Percentiles rank a stretch among this genome's conserved stretches.
phyloP scores from a whole-genome alignment of 2,797 vertebrate genomes.

The Neostethus bicornis region DNA sequence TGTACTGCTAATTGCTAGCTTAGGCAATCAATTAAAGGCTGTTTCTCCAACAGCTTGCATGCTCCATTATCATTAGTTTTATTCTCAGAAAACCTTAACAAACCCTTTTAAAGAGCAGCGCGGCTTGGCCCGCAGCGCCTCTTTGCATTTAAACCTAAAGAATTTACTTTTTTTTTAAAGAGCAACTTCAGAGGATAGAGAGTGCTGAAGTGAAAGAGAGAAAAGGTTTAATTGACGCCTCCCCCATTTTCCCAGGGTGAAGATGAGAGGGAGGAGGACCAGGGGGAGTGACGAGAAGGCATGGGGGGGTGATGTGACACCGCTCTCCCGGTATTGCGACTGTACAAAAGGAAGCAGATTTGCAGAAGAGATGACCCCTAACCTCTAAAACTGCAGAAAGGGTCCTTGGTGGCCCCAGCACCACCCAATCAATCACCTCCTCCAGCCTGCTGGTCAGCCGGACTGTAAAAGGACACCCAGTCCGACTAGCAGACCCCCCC shows the following conservation, averaged over 20 bases:
- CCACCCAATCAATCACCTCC: constrained; percentile 98
- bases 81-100: constrained; percentile 69
- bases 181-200: constrained; percentile 68
- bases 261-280: constrained; percentile 82
- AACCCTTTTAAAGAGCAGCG: constrained; percentile 55
- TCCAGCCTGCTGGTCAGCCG: constrained; percentile 83
- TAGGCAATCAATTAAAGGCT: constrained; percentile 72
- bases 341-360: constrained; percentile 98
- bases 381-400: constrained; percentile 90
- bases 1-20: constrained; percentile 71
- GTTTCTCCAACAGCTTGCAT: constrained; percentile 70
- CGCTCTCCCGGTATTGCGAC: constrained; percentile 83
- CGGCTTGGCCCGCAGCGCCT: constrained; percentile 58
- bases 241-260: constrained; percentile 92
- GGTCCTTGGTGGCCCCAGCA: constrained; percentile 91
- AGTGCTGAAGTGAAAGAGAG: constrained; percentile 70
- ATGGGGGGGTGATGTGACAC: constrained; percentile 83
- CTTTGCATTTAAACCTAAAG: constrained; percentile 86
- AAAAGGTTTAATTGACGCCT: constrained; percentile 84
- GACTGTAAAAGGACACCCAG: constrained; percentile 94
- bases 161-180: constrained; percentile 56
- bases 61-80: constrained; percentile 74
- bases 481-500: constrained; percentile 63
- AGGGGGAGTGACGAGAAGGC: background rate
- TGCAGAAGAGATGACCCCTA: constrained; percentile 92